Conservation (phyloP, 2,113 vertebrate genomes). For the Pedetes capensis region DNA sequence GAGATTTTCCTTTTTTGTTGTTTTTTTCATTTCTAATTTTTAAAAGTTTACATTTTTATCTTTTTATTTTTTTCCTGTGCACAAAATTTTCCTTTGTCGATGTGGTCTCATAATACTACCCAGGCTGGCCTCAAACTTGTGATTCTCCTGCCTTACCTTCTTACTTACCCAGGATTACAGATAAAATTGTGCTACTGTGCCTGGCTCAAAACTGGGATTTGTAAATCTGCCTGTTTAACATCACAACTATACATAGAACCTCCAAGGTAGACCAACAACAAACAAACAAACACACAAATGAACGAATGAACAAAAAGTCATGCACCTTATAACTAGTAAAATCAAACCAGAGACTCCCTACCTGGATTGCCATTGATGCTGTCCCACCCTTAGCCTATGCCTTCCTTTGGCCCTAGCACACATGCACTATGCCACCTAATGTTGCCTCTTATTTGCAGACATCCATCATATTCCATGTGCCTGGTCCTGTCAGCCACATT, state of each 20-base stretch:
- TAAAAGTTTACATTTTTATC: no score
- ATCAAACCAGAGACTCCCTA: not conserved
- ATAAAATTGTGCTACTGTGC: not conserved
- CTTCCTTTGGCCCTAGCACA: not conserved
- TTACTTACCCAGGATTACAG: not conserved
- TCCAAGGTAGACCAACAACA: not conserved
- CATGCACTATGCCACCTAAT: not conserved
- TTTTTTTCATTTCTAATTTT: no score
- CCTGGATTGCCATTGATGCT: no score
- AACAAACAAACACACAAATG: no score
- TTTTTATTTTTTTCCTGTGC: no score
- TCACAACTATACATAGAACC: not conserved
- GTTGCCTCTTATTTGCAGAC: not conserved
- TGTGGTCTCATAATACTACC: not conserved
- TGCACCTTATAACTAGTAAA: no score
- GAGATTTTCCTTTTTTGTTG: not conserved
- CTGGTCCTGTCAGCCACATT: not conserved
- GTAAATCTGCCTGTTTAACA: not conserved
- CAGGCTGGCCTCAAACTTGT: not conserved
- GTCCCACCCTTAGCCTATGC: not conserved
- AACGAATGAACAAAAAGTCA: not conserved
- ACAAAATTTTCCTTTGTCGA: no score
- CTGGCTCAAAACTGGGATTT: not conserved
- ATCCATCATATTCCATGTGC: fast-evolving
- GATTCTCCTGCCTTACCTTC: not conserved